These are phyloP conservation scores for Selenia dentaria DNA, from an alignment of 2,888 invertebrate species.

Conservation along the genomic window DNA sequence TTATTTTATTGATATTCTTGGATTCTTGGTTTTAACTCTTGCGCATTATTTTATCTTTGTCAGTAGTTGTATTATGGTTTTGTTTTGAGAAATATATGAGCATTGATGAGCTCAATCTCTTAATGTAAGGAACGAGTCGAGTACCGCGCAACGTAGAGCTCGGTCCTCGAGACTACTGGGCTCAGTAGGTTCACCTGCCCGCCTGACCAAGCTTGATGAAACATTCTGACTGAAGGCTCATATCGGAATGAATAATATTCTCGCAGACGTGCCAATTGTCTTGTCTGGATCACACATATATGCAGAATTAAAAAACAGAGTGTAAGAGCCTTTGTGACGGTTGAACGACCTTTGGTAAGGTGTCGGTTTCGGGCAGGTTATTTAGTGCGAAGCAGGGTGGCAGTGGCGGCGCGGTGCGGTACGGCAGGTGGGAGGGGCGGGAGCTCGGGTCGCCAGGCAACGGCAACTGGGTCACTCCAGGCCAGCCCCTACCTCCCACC, in stretches of 20 bases:
- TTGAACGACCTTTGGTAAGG: constrained; percentile 84
- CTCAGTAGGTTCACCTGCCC: no score
- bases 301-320: constrained; percentile 50
- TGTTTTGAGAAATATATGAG: no score
- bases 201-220: background rate
- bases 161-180: constrained; percentile 1
- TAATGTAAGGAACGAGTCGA: no score
- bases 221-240: no score
- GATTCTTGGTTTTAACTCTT: no score
- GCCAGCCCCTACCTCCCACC: constrained; percentile 74
- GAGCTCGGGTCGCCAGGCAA: constrained; percentile 76
- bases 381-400: constrained; percentile 67
- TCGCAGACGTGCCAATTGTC: constrained; percentile 12
- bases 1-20: no score
- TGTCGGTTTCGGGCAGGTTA: constrained; percentile 84
- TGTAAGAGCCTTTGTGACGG: constrained; percentile 66
- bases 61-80: no score
- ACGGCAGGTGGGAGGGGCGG: constrained; percentile 43
- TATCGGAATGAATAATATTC: no score
- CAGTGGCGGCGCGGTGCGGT: constrained; percentile 41
- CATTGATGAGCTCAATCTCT: no score
- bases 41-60: no score
- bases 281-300: constrained; percentile 15
- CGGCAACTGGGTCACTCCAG: constrained; percentile 83
- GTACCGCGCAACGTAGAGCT: background rate